Conservation (phyloP, 2,888 invertebrate species). For the Acronicta psi region DNA sequence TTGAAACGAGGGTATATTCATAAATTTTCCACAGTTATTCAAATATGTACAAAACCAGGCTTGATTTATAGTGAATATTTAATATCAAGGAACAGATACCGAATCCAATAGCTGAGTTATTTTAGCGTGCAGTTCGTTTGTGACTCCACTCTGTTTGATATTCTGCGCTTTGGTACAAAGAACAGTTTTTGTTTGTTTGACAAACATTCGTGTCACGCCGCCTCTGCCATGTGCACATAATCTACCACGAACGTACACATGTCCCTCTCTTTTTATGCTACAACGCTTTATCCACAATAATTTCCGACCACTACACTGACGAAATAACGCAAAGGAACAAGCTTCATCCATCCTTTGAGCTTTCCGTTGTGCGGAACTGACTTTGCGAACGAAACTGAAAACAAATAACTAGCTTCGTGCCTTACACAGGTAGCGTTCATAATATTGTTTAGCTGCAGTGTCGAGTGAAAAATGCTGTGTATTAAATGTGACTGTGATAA, state of each 20-base stretch:
- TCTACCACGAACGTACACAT: conserved; percentile 9
- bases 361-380: conserved; percentile 10
- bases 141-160: conserved; percentile 31
- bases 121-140: conserved; percentile 22
- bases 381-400: conserved; percentile 34
- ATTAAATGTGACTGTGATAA: conserved; percentile 46
- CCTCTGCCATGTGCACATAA: conserved; percentile 17
- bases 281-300: conserved; percentile 26
- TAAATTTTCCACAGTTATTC: conserved; percentile 19
- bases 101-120: conserved; percentile 34
- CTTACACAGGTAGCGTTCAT: conserved; percentile 27
- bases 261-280: conserved; percentile 17
- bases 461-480: conserved; percentile 36
- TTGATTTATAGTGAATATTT: conserved; percentile 37
- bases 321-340: conserved; percentile 18
- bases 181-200: conserved; percentile 60
- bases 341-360: conserved; percentile 14
- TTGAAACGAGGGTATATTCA: conserved; percentile 7
- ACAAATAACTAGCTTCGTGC: conserved; percentile 44
- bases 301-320: conserved; percentile 13
- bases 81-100: conserved; percentile 15
- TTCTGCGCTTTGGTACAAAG: conserved; percentile 52
- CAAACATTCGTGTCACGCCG: conserved; percentile 57
- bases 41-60: conserved; percentile 32
- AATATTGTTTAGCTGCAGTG: conserved; percentile 27